Evolutionary conservation across 2,888 invertebrate species (phyloP).

Genomic region (Orgyia antiqua): DNA sequence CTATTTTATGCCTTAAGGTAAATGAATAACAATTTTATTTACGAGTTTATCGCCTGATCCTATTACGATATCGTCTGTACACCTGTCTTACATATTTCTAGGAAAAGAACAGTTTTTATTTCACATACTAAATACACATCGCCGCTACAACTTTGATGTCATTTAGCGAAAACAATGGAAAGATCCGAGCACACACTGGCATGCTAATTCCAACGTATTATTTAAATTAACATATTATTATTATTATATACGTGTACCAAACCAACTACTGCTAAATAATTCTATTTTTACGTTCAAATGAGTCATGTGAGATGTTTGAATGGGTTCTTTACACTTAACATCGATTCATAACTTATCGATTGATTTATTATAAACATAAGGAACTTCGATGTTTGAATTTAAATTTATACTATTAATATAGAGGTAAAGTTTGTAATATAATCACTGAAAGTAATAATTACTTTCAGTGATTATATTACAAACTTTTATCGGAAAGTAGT

Average conservation of each 20-base stretch:
- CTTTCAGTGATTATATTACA: too few relatives aligned
- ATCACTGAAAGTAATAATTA: too few relatives aligned
- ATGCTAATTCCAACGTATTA: constrained; percentile 67
- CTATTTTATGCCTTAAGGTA: too few relatives aligned
- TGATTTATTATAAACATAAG: constrained; percentile 25
- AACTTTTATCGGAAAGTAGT: too few relatives aligned
- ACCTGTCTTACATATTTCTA: constrained; percentile 49
- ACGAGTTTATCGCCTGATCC: too few relatives aligned
- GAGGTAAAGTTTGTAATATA: too few relatives aligned
- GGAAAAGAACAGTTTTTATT: constrained; percentile 59
- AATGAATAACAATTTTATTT: too few relatives aligned
- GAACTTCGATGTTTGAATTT: too few relatives aligned
- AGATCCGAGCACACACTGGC: constrained; percentile 53
- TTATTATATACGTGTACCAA: constrained; percentile 60
- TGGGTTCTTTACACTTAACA: constrained; percentile 50
- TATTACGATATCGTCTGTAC: constrained; percentile 26
- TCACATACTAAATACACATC: constrained; percentile 64
- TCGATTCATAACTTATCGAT: constrained; percentile 40
- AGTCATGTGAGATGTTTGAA: constrained; percentile 60
- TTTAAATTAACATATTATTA: constrained; percentile 74
- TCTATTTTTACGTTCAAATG: constrained; percentile 70
- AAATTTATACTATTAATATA: too few relatives aligned
- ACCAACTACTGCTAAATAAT: constrained; percentile 62
- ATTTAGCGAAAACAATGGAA: constrained; percentile 77
- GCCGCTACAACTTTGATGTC: constrained; percentile 74